Conservation (phyloP, 1,140 invertebrate species). For the Sarcophaga bullata region DNA sequence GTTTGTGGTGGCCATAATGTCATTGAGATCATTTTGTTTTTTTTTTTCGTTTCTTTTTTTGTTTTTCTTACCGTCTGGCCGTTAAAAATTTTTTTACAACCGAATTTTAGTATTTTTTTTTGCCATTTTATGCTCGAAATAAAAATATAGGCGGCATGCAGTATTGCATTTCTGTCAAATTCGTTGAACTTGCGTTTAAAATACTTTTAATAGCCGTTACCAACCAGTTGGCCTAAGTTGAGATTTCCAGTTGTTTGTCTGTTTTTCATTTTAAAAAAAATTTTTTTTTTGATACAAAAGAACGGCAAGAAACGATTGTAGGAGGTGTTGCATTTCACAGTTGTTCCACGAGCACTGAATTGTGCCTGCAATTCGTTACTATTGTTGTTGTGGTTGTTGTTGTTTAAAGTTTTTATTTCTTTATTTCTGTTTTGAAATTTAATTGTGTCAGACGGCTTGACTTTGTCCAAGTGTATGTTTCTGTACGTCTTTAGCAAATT, state of each 20-base stretch:
- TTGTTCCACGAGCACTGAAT: neutral
- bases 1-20: constrained; percentile 2
- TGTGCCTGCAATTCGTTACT: neutral
- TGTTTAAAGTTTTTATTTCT: neutral
- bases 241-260: too few relatives aligned
- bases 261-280: too few relatives aligned
- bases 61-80: neutral
- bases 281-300: too few relatives aligned
- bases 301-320: neutral
- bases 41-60: neutral
- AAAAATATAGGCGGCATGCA: neutral
- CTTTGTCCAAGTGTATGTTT: constrained; percentile 12
- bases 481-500: neutral
- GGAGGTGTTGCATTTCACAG: constrained; percentile 40
- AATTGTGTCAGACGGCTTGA: constrained; percentile 37
- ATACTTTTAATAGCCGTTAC: neutral
- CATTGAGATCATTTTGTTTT: constrained; percentile 8
- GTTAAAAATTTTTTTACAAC: too few relatives aligned
- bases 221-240: too few relatives aligned
- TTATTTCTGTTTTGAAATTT: constrained; percentile 8
- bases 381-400: too few relatives aligned
- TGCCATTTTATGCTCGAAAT: too few relatives aligned
- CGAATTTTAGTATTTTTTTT: too few relatives aligned
- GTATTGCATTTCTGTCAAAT: constrained; percentile 21
- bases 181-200: constrained; percentile 12